Conservation (phyloP, 2,113 vertebrate species). For the Urocolius indicus region DNA sequence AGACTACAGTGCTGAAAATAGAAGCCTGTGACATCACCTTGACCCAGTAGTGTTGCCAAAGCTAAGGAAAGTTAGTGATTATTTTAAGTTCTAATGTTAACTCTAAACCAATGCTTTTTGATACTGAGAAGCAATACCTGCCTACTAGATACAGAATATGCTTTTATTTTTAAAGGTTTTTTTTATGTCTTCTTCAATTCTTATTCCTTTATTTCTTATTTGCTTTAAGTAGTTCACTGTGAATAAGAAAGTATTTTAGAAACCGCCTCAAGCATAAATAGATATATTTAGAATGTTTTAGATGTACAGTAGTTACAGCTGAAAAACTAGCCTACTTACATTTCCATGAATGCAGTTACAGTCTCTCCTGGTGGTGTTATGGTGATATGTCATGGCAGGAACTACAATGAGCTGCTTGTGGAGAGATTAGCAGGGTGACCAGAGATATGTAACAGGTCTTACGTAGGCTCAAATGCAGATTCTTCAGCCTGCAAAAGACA, state of each 20-base stretch:
- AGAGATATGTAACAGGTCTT: not conserved
- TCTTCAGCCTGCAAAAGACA: not conserved
- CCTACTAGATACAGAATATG: not conserved
- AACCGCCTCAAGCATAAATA: not conserved
- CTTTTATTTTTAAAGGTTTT: not conserved
- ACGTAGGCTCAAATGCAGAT: not conserved
- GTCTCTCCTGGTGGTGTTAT: not conserved
- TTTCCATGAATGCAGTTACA: not conserved
- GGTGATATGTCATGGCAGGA: not conserved
- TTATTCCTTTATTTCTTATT: not conserved
- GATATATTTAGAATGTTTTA: not conserved
- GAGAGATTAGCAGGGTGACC: not conserved
- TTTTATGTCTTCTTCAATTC: not conserved
- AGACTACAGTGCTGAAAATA: not conserved
- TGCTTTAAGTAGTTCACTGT: not conserved
- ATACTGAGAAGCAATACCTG: not conserved
- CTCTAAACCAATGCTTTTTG: not conserved
- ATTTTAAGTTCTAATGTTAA: not conserved
- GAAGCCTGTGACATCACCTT: not conserved
- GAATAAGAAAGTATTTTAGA: not conserved
- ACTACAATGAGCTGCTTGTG: not conserved
- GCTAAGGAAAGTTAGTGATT: not conserved
- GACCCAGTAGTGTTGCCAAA: not conserved
- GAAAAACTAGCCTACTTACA: not conserved
- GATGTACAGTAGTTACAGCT: not conserved